Conservation (phyloP, 2,797 vertebrate genomes). For the Hydrolagus colliei region DNA sequence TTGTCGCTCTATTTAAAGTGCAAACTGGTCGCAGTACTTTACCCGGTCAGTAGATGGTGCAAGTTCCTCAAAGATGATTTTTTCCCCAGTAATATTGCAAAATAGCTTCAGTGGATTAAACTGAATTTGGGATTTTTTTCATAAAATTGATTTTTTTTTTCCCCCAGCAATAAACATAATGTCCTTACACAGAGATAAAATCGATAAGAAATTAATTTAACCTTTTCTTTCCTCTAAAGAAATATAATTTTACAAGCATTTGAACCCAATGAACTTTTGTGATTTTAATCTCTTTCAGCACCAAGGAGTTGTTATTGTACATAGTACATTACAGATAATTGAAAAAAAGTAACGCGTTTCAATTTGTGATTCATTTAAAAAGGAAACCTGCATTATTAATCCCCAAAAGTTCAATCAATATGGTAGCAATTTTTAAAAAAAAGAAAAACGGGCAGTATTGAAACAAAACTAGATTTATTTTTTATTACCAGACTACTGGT, state of each 20-base stretch:
- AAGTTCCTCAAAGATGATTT: not conserved
- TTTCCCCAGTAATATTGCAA: not conserved
- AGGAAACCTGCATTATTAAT: slow-evolving; percentile 28
- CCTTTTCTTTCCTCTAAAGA: slow-evolving; percentile 31
- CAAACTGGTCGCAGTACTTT: not conserved
- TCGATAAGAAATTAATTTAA: slow-evolving; percentile 33
- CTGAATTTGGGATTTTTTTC: slow-evolving; percentile 27
- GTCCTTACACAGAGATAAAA: slow-evolving; percentile 31
- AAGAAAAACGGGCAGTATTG: not conserved
- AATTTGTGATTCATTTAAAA: slow-evolving; percentile 29
- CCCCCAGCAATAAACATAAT: slow-evolving; percentile 30
- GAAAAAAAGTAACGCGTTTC: slow-evolving; percentile 29
- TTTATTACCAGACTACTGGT: slow-evolving; percentile 22
- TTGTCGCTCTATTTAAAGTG: not conserved
- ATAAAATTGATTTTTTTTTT: slow-evolving; percentile 29
- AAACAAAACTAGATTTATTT: slow-evolving; percentile 29
- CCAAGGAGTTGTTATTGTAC: slow-evolving; percentile 23
- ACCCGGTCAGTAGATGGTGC: slow-evolving; percentile 5
- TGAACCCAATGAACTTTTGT: slow-evolving; percentile 29
- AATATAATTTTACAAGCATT: slow-evolving; percentile 27
- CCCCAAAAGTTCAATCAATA: slow-evolving; percentile 28
- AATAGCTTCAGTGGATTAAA: slow-evolving; percentile 14
- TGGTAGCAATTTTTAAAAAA: slow-evolving; percentile 6
- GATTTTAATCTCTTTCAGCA: slow-evolving; percentile 30
- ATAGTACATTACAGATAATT: slow-evolving; percentile 29